Evolutionary conservation across 2,888 invertebrate genomes (phyloP), one percentile per base, ranked within the genome.

Genomic region (Neocrepidodera transversa): DNA sequence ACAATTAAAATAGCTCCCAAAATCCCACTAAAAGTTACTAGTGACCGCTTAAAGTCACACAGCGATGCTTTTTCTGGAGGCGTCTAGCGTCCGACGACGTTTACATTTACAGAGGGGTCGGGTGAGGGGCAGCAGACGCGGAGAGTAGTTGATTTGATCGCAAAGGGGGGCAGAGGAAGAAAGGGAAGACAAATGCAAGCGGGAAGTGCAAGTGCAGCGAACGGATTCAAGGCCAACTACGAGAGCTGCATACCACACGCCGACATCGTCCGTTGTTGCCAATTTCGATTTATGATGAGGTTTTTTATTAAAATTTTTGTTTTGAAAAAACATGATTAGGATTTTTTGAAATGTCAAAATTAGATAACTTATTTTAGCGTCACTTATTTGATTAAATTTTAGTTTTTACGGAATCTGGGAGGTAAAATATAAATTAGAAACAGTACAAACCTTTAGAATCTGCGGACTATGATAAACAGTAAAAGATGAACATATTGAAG

Each of bases 141-240:
- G 56, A 42, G 42, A 35, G 35, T 35, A 42, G 42, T 42, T 42
- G 42, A 42, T 42, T 42, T 42, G 28, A 26, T 45, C 45, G 45
- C 23, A 3, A 10, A n/a, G 16, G 66, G 62, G 53, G 43, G 64
- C 62, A 61, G 62, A 62, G 54, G 68, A 58, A 42, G 65, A 64
- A 54, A 59, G 49, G 62, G 62, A 47, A 47, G 57, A 59, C 57
- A 63, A 62, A 62, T 58, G 65, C 68, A 71, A 74, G 76, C 74
- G 76, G 77, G 79, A 78, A 78, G 78, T 78, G 78, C 80, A 80
- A 80, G 80, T 80, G 80, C 80, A 80, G 79, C 78, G 80, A 78
- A 79, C 80, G 78, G 73, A 78, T 79, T 78, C 80, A 80, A 80
- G 80, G 80, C 73, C 76, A 72, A 54, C 54, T 45, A 45, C 54